phyloP scores from a whole-genome alignment of 1,140 invertebrate genomes.

The Pseudomyrmex gracilis region DNA sequence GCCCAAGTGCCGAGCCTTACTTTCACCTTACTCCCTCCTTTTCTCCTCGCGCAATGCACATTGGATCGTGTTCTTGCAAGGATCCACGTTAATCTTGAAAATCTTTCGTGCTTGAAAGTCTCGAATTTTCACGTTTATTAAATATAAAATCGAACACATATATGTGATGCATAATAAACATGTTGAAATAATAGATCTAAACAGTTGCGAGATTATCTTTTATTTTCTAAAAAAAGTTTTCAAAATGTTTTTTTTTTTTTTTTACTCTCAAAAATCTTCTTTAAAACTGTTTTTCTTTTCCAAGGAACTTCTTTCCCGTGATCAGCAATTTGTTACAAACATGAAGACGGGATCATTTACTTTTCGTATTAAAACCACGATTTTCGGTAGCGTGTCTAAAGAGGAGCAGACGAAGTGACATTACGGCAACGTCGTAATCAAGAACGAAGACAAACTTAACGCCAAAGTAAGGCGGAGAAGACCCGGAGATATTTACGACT shows the following conservation, averaged over 20 bases:
- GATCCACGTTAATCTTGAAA: conserved; percentile 49
- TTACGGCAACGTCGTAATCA: conserved; percentile 63
- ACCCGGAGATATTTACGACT: conserved; percentile 71
- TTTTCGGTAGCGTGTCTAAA: conserved; percentile 5
- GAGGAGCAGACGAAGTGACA: not conserved
- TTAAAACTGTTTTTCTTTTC: not conserved
- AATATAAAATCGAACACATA: too few species aligned
- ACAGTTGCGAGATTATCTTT: too few species aligned
- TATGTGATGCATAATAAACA: too few species aligned
- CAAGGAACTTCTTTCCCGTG: not conserved
- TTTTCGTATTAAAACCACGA: not conserved
- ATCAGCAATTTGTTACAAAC: not conserved
- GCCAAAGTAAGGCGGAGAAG: conserved; percentile 7
- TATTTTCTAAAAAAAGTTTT: too few species aligned
- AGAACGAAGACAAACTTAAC: conserved; percentile 34
- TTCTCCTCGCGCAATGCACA: conserved; percentile 31
- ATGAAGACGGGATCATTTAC: too few species aligned
- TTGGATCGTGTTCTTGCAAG: conserved; percentile 30
- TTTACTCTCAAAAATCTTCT: not conserved
- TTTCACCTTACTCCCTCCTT: too few species aligned
- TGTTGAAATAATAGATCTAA: too few species aligned
- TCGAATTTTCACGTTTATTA: conserved; percentile 31
- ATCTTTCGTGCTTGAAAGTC: conserved; percentile 32
- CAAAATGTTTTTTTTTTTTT: too few species aligned
- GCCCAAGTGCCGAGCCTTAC: conserved; percentile 28